Conservation (phyloP, 1,140 invertebrate species). For the Pseudomyrmex flavicornis region DNA sequence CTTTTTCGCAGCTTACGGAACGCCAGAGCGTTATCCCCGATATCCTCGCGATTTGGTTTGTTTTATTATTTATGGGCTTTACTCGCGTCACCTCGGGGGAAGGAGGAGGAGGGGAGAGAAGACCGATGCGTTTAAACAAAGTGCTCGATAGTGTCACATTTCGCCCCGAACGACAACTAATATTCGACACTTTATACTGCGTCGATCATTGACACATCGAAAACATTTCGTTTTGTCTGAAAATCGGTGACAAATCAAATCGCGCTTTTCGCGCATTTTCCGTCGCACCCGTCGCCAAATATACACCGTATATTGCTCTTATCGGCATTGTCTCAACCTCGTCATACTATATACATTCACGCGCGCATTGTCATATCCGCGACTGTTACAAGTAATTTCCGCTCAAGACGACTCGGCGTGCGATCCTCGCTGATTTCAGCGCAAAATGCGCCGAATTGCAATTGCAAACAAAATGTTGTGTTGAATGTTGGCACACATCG, state of each 20-base stretch:
- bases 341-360: neutral
- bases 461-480: conserved; percentile 28
- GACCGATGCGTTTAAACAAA: conserved; percentile 17
- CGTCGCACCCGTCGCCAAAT: neutral
- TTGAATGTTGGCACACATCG: neutral
- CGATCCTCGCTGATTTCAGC: no score
- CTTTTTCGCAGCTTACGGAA: conserved; percentile 45
- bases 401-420: neutral
- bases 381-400: conserved; percentile 3
- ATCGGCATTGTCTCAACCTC: neutral
- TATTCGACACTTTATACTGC: conserved; percentile 19
- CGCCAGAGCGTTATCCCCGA: conserved; percentile 10
- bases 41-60: conserved; percentile 52
- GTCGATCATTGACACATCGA: conserved; percentile 18
- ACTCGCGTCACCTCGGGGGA: conserved; percentile 4
- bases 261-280: neutral
- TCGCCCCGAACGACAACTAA: conserved; percentile 25
- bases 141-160: conserved; percentile 18
- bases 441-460: no score
- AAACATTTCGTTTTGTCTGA: conserved; percentile 13
- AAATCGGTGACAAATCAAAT: conserved; percentile 25
- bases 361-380: neutral
- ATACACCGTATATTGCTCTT: neutral
- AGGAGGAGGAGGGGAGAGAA: neutral
- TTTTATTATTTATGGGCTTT: conserved; percentile 52